Conservation (phyloP, 2,888 invertebrate genomes). For the Parnassius smintheus region DNA sequence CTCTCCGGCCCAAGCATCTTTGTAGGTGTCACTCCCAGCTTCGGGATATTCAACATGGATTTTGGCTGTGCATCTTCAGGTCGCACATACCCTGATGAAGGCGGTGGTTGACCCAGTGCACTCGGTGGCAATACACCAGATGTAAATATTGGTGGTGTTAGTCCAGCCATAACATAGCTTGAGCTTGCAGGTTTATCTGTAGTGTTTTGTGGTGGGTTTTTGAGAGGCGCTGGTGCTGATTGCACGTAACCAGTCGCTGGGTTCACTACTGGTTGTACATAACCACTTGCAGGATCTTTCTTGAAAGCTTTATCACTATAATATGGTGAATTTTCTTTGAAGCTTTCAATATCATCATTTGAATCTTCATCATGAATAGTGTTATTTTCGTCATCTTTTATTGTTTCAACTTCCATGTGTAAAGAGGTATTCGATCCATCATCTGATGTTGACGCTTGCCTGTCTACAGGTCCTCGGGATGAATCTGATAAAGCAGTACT, state of each 20-base stretch:
- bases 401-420: constrained; percentile 58
- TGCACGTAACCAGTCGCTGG: constrained; percentile 56
- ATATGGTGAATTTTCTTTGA: constrained; percentile 56
- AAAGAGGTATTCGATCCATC: constrained; percentile 68
- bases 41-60: constrained; percentile 60
- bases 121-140: constrained; percentile 51
- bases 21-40: constrained; percentile 55
- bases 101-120: constrained; percentile 45
- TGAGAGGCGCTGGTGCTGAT: constrained; percentile 47
- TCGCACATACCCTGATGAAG: constrained; percentile 65
- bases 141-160: constrained; percentile 65
- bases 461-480: constrained; percentile 58
- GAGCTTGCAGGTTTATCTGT: constrained; percentile 55
- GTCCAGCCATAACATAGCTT: constrained; percentile 72
- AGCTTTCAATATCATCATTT: constrained; percentile 54
- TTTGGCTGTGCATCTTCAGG: constrained; percentile 62
- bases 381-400: constrained; percentile 45
- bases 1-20: constrained; percentile 66
- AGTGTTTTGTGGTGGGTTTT: constrained; percentile 39
- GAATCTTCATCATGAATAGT: constrained; percentile 47
- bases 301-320: constrained; percentile 58
- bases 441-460: constrained; percentile 67
- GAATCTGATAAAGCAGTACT: constrained; percentile 73
- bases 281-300: constrained; percentile 59
- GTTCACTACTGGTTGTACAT: constrained; percentile 52